phyloP scores from a whole-genome alignment of 2,113 vertebrate species.

The Strix uralensis region DNA sequence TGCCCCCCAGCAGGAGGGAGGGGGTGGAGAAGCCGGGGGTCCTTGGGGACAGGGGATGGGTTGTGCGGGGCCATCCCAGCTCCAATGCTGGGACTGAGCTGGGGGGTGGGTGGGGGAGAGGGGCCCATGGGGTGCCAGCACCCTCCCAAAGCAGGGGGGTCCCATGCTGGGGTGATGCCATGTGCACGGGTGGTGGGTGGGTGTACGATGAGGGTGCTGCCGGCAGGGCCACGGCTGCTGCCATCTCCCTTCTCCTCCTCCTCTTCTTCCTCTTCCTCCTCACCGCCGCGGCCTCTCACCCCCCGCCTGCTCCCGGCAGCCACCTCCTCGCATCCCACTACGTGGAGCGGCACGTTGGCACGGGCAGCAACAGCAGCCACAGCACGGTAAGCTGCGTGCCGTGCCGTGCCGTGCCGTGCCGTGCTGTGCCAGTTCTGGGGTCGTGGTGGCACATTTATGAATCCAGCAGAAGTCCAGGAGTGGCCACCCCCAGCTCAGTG shows the following conservation, averaged over 20 bases:
- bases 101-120: background rate
- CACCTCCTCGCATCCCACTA: conserved; percentile 89
- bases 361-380: conserved; percentile 74
- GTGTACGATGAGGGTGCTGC: background rate
- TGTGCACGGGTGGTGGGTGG: accelerated
- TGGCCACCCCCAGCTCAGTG: background rate
- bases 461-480: too few relatives aligned
- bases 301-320: conserved; percentile 64
- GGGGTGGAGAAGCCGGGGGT: background rate
- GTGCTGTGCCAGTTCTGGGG: background rate
- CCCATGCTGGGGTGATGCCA: accelerated
- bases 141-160: background rate
- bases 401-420: accelerated
- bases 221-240: background rate
- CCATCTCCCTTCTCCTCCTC: background rate
- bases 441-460: too few relatives aligned
- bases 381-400: conserved; percentile 74
- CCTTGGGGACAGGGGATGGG: background rate
- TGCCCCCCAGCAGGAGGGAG: background rate
- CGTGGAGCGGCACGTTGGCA: conserved; percentile 83
- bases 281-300: background rate
- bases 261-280: background rate
- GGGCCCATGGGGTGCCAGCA: background rate
- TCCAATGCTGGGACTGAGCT: background rate
- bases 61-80: background rate